Conservation (phyloP, 2,797 vertebrate genomes). For the Erpetoichthys calabaricus region DNA sequence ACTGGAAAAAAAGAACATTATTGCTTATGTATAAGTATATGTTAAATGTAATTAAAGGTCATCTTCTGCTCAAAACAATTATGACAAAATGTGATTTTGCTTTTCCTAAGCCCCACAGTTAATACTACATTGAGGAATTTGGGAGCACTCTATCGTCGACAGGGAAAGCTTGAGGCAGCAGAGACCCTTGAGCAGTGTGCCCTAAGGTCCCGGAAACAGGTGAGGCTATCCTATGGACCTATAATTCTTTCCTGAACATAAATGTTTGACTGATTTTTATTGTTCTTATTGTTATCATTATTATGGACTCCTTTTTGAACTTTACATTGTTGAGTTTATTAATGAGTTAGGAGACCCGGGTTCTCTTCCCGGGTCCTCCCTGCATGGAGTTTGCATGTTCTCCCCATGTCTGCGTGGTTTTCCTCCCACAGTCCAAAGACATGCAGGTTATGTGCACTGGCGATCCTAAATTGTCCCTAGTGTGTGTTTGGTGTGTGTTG, state of each 20-base stretch:
- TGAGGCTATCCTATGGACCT: conserved; percentile 20
- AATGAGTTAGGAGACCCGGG: too few species aligned
- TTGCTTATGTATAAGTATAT: background rate
- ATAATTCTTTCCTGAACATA: background rate
- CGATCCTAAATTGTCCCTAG: too few species aligned
- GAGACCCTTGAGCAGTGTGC: conserved; percentile 83
- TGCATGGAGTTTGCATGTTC: too few species aligned
- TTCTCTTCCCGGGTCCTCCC: too few species aligned
- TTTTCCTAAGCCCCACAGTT: conserved; percentile 71
- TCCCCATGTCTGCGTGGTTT: too few species aligned
- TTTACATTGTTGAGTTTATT: background rate
- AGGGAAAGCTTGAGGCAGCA: conserved; percentile 81
- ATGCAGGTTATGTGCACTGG: too few species aligned
- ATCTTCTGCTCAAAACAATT: too few species aligned
- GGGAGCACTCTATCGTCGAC: conserved; percentile 81
- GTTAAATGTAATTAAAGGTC: too few species aligned
- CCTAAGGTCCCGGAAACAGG: conserved; percentile 73
- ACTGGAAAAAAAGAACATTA: background rate
- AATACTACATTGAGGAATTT: conserved; percentile 92
- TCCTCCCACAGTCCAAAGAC: too few species aligned
- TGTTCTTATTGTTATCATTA: background rate
- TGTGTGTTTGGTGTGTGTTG: too few species aligned
- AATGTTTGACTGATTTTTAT: background rate
- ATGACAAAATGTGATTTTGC: background rate
- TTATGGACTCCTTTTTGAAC: background rate